Evolutionary conservation across 2,797 vertebrate genomes (phyloP).

Genomic region (Epinephelus malabaricus): DNA sequence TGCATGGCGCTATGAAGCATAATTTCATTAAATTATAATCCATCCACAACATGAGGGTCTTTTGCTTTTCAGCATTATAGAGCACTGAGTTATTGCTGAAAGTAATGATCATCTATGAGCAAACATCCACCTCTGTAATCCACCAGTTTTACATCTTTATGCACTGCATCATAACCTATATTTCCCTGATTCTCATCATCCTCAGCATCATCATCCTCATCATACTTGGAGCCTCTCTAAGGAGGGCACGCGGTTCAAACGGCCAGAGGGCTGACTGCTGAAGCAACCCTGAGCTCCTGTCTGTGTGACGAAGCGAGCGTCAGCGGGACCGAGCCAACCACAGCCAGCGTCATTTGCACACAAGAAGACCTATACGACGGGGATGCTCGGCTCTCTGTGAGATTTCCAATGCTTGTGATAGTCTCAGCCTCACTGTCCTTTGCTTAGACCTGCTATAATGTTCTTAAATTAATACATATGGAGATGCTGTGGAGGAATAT

Average conservation of each 20-base stretch:
- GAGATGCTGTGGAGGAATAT: constrained; percentile 58
- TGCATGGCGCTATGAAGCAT: neutral
- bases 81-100: neutral
- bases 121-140: constrained; percentile 5
- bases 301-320: constrained; percentile 79
- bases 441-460: constrained; percentile 20
- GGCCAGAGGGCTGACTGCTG: constrained; percentile 55
- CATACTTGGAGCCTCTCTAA: constrained; percentile 1
- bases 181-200: neutral
- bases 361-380: constrained; percentile 67
- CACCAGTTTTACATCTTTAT: neutral
- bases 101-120: neutral
- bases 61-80: constrained; percentile 4
- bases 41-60: neutral
- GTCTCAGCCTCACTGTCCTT: constrained; percentile 10
- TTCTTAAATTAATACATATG: neutral
- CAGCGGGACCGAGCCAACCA: constrained; percentile 80
- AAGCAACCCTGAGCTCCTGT: constrained; percentile 64
- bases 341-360: constrained; percentile 79
- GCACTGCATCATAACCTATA: neutral
- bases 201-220: neutral
- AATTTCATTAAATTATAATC: constrained; percentile 4
- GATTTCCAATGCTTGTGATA: constrained; percentile 33
- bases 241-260: constrained; percentile 58
- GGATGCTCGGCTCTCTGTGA: constrained; percentile 63